These are phyloP conservation scores for Diphyllodes magnificus DNA, from an alignment of 2,113 vertebrate genomes.

Conservation along the genomic window DNA sequence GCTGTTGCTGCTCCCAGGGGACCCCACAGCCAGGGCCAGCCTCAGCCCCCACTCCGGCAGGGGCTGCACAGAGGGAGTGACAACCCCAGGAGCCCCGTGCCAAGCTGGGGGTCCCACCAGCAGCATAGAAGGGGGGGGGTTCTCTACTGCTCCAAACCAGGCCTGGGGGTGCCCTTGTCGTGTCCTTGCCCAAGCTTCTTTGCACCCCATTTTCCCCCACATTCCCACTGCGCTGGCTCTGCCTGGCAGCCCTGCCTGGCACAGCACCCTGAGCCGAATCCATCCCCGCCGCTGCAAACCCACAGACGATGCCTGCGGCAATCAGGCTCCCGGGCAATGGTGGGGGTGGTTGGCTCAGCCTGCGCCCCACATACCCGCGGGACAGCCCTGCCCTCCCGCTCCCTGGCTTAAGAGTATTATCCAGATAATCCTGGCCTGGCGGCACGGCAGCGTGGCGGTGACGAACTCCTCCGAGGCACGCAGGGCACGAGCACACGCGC, in stretches of 20 bases:
- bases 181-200: not conserved
- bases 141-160: not conserved
- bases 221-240: not conserved
- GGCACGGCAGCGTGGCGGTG: not conserved
- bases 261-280: not conserved
- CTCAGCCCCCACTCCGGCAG: accelerated
- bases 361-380: accelerated
- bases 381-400: not conserved
- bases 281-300: accelerated
- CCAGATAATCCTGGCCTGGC: constrained; percentile 50
- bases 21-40: not conserved
- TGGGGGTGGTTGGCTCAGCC: not conserved
- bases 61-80: not conserved
- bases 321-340: accelerated
- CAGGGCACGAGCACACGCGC: not conserved
- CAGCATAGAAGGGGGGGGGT: no score
- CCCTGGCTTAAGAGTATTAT: constrained; percentile 33
- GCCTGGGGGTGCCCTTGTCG: not conserved
- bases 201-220: accelerated
- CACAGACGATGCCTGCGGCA: not conserved
- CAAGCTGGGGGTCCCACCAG: not conserved
- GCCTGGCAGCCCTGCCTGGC: not conserved
- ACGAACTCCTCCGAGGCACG: not conserved
- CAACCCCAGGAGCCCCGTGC: accelerated
- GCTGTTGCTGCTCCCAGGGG: not conserved